Evolutionary conservation across 2,888 invertebrate genomes (phyloP), one percentile per base, ranked within the genome.

Genomic region (Caenorhabditis japonica): DNA sequence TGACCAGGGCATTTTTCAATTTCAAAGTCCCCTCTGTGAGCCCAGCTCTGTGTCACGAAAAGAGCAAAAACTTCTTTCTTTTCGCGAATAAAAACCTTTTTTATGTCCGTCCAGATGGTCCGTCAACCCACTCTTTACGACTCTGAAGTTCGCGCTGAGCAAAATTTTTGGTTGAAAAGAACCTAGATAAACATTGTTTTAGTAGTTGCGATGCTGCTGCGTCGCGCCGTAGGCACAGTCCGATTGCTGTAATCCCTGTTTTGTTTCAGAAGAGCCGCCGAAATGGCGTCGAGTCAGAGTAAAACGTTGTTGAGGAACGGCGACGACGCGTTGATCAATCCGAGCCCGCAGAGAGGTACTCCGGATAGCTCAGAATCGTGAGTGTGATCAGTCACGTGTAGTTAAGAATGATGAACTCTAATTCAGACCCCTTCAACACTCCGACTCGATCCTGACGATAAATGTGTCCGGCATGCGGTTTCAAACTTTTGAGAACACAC

Each of bases 401-500:
- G n/a, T n/a, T n/a, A n/a, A n/a, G n/a, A n/a, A n/a, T n/a, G n/a
- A n/a, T n/a, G n/a, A n/a, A n/a, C n/a, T n/a, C n/a, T n/a, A n/a
- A n/a, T n/a, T n/a, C n/a, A n/a, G n/a, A n/a, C n/a, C n/a, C n/a
- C n/a, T n/a, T n/a, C n/a, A n/a, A n/a, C n/a, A n/a, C n/a, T 10
- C 39, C 1, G 62, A 74, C 17, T 15, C 15, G 1, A 66, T 86
- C 15, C 58, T 87, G 8, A 87, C 86, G 0, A 83, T 87, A 38
- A 87, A 87, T 71, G 85, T 87, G 7, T 75, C 81, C 23, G 87
- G 87, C 13, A 70, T 84, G 61, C 61, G 82, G 23, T 87, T 85
- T 75, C 84, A 87, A 62, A 87, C 87, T 4, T 77, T 74, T 47
- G 81, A 83, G 51, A 75, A 75, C 43, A 87, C 87, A 7, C 47